Conservation (phyloP, 2,113 vertebrate genomes). For the Notiomystis cincta region DNA sequence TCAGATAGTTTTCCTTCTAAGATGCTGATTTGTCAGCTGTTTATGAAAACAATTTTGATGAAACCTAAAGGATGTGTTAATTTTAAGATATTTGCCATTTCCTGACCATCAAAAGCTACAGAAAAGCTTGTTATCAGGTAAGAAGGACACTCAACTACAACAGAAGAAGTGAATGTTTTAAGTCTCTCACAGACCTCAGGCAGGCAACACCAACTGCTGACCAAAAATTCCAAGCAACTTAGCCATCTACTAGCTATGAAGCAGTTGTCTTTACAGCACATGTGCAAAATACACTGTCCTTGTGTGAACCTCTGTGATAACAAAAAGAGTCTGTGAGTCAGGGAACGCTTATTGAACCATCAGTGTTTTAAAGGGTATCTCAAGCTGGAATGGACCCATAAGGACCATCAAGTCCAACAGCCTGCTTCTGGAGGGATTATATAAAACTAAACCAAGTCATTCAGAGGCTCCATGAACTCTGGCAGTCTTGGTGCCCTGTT, state of each 20-base stretch:
- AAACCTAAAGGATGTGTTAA: not conserved
- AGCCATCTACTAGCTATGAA: not conserved
- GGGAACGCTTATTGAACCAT: accelerated
- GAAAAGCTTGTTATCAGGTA: not conserved
- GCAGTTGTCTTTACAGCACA: not conserved
- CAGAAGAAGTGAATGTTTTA: not conserved
- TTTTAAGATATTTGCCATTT: not conserved
- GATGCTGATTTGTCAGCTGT: not conserved
- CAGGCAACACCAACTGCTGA: not conserved
- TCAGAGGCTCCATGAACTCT: not conserved
- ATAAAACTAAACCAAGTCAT: not conserved
- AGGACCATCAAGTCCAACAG: not conserved
- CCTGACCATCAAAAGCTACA: not conserved
- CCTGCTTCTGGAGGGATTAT: not conserved
- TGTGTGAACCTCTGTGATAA: not conserved
- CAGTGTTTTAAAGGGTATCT: not conserved
- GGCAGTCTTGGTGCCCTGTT: not conserved
- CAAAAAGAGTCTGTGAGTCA: not conserved
- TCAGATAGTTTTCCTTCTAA: not conserved
- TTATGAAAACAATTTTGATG: not conserved
- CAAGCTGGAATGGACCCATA: not conserved
- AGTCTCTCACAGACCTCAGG: not conserved
- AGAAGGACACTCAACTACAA: not conserved
- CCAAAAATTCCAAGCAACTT: not conserved
- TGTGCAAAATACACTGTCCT: not conserved